Evolutionary conservation across 2,888 invertebrate genomes (phyloP).

Genomic region (Xanthia togata): DNA sequence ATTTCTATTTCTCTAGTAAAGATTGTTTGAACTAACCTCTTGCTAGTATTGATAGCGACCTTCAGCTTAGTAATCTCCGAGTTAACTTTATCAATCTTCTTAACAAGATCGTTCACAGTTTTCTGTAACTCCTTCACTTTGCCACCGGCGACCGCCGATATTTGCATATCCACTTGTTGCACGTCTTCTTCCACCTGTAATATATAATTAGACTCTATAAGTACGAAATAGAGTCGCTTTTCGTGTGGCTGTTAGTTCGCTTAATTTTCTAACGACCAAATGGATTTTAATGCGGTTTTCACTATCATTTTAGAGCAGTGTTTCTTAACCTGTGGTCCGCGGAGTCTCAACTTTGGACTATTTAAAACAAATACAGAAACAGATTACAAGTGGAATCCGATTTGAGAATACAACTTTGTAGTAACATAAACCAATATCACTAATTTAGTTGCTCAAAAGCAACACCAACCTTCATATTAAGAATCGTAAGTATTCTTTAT

Average conservation of each 20-base stretch:
- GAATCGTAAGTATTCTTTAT: no score
- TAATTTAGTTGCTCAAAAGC: no score
- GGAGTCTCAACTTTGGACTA: no score
- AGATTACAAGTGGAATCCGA: no score
- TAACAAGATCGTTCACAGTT: conserved; percentile 92
- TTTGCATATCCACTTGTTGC: conserved; percentile 91
- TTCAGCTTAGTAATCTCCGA: conserved; percentile 92
- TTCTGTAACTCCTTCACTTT: conserved; percentile 93
- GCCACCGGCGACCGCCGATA: conserved; percentile 92
- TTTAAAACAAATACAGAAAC: no score
- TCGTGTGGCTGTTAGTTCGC: neutral
- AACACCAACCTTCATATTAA: no score
- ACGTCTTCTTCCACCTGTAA: conserved; percentile 91
- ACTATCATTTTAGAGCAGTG: no score
- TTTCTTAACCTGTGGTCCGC: no score
- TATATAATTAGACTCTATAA: neutral
- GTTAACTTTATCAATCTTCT: conserved; percentile 93
- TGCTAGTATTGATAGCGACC: conserved; percentile 92
- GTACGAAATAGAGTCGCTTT: neutral
- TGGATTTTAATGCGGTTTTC: neutral
- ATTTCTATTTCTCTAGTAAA: neutral
- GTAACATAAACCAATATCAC: no score
- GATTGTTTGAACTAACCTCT: conserved; percentile 64
- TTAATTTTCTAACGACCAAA: neutral
- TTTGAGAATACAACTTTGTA: no score